Base-by-base conservation (phyloP, 2,113 vertebrate genomes). In the Leptodactylus fuscus region DNA sequence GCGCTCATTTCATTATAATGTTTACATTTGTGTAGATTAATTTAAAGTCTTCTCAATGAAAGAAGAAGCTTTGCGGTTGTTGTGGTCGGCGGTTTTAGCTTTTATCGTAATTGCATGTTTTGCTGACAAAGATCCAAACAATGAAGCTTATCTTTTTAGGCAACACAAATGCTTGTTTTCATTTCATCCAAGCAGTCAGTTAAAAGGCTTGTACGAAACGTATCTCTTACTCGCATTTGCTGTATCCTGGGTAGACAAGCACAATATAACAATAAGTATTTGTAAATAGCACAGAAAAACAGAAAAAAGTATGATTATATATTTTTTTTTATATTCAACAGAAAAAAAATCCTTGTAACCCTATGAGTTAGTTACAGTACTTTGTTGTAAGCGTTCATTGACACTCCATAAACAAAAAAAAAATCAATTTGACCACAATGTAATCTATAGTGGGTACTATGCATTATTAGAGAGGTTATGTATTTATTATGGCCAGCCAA, bases 81-180 rank as follows among this genome's bases (percentile, higher is more conserved):
- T 82, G 44, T 36, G 67, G 67, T 73, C 34, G 36, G 11, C 20
- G 81, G 27, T 82, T 73, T 73, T 13, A 82, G 81, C 81, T 73
- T 82, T 82, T 82, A 82, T 70, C 48, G 29, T 82, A 82, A 82
- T 82, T 82, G 81, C 69, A 73, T 36, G 81, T 82, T 73, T 73
- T 55, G n/a, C 81, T 73, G 81, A 38, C 81, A 82, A 18, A 27
- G 81, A 82, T 82, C 67, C 81, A 73, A 73, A 82, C 81, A 82
- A 73, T 73, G 69, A 51, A 71, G 81, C 81, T 82, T 82, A 82
- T 82, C 77, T 36, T 81, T 71, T 58, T 80, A 81, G 69, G 34
- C 49, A 85, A 80, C n/a, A 46, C 38, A 48, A 71, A 81, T 73
- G 65, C 34, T 44, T 86, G n/a, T 60, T 71, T 82, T 70, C n/a